Base-by-base conservation (phyloP, 2,113 vertebrate species). In the Myodes glareolus region DNA sequence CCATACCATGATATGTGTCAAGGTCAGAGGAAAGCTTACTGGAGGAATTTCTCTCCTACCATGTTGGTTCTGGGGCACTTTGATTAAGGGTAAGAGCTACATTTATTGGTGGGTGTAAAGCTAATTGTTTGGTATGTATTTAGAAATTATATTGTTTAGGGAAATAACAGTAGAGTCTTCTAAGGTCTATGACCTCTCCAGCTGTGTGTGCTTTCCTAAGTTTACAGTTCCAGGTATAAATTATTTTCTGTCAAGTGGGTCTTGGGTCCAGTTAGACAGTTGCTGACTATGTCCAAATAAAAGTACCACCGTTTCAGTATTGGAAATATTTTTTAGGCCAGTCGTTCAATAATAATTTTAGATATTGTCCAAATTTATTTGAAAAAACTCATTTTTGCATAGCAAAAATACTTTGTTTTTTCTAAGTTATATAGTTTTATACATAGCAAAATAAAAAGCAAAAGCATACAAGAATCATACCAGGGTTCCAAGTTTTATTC, bases 401-500 rank as follows among this genome's bases (percentile, higher is more conserved):
- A 80, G 58, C 42, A 94, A 55, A 94, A 94, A n/a, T 91, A 45
- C n/a, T 75, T 85, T 10, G 58, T 21, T 47, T 80, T 88, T 84
- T 70, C 50, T 55, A 78, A 42, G 12, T 73, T 72, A 47, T 78
- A 55, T 78, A 81, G 10, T 58, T 81, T 81, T 81, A 77, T 36
- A 92, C 75, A 78, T 17, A 93, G 25, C 33, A 65, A 87, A 92
- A 77, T 39, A 70, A 78, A n/a, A 80, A 76, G 47, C 14, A 68
- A n/a, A 27, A 19, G 76, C 8, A 33, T 72, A 12, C 58, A n/a
- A 29, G 50, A 47, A 47, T 47, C n/a, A n/a, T n/a, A 9, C 67
- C 25, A 80, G 63, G 36, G 19, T 73, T 88, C 76, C 33, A 76
- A 85, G 50, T 31, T 33, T 47, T 97, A 25, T n/a, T 63, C 52